Evolutionary conservation across 2,888 invertebrate species (phyloP).

Genomic region (Synergus japonicus): DNA sequence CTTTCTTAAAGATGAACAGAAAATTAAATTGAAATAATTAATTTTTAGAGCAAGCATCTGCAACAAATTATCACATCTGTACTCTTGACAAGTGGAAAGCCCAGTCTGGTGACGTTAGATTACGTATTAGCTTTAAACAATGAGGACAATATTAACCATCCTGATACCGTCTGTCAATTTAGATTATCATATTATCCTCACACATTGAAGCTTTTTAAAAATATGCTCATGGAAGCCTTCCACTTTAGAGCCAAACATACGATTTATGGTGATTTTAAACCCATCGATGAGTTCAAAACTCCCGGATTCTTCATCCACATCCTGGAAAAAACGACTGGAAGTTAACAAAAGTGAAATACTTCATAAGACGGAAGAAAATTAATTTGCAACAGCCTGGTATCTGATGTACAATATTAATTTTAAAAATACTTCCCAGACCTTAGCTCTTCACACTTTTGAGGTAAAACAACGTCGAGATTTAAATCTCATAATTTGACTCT

Average conservation of each 20-base stretch:
- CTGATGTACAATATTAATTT: neutral
- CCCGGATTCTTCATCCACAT: constrained; percentile 93
- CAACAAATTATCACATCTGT: constrained; percentile 92
- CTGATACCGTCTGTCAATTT: constrained; percentile 83
- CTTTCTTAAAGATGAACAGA: constrained; percentile 5
- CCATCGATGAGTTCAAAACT: constrained; percentile 80
- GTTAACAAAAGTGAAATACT: constrained; percentile 3
- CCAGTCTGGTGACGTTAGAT: constrained; percentile 89
- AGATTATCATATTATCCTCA: constrained; percentile 94
- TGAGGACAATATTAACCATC: constrained; percentile 70
- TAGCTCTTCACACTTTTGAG: neutral
- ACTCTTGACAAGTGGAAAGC: constrained; percentile 86
- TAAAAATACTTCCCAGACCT: neutral
- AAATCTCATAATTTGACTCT: neutral
- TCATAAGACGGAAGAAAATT: neutral
- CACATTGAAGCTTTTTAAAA: constrained; percentile 84
- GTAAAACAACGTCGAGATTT: neutral
- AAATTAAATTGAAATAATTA: constrained; percentile 9
- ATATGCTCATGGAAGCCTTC: constrained; percentile 86
- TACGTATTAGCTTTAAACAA: constrained; percentile 82
- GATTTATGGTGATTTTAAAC: constrained; percentile 90
- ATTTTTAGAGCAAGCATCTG: constrained; percentile 86
- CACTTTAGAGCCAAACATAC: constrained; percentile 82
- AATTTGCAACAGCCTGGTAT: neutral
- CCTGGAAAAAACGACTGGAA: constrained; percentile 80